phyloP scores from a whole-genome alignment of 1,140 invertebrate genomes.

The Streblospio benedicti region DNA sequence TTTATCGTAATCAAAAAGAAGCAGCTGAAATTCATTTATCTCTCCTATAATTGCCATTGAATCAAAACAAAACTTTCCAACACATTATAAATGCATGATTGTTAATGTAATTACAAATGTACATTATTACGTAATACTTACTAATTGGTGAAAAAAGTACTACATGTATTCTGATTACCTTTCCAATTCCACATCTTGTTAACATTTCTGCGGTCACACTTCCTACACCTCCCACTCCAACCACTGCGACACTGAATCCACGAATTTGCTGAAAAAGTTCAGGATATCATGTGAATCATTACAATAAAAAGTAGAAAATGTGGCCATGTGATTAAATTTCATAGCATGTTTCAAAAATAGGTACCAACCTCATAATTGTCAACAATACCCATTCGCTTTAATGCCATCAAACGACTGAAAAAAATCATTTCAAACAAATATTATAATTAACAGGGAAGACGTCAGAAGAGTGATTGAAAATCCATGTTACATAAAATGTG shows the following conservation, averaged over 20 bases:
- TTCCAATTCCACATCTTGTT: conserved; percentile 91
- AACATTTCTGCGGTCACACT: conserved; percentile 99
- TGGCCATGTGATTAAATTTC: background rate
- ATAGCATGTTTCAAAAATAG: background rate
- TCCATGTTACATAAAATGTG: background rate
- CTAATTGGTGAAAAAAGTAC: conserved; percentile 5
- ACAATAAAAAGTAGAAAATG: conserved; percentile 10
- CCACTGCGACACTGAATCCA: conserved; percentile 79
- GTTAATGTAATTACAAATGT: background rate
- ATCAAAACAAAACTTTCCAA: conserved; percentile 7
- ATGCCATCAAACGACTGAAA: conserved; percentile 88
- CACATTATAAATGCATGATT: background rate
- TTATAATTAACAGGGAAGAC: background rate
- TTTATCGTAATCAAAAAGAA: conserved; percentile 97
- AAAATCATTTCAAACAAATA: conserved; percentile 4
- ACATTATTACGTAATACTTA: background rate
- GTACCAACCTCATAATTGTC: conserved; percentile 78
- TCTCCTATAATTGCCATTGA: background rate
- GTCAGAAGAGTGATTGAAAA: conserved; percentile 6
- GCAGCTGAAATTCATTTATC: conserved; percentile 55
- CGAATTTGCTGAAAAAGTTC: conserved; percentile 65
- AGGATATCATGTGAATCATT: conserved; percentile 8
- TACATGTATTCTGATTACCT: conserved; percentile 53
- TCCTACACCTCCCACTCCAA: conserved; percentile 97
- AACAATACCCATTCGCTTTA: conserved; percentile 98